Conservation (phyloP, 1,140 invertebrate species). For the Portunus trituberculatus region DNA sequence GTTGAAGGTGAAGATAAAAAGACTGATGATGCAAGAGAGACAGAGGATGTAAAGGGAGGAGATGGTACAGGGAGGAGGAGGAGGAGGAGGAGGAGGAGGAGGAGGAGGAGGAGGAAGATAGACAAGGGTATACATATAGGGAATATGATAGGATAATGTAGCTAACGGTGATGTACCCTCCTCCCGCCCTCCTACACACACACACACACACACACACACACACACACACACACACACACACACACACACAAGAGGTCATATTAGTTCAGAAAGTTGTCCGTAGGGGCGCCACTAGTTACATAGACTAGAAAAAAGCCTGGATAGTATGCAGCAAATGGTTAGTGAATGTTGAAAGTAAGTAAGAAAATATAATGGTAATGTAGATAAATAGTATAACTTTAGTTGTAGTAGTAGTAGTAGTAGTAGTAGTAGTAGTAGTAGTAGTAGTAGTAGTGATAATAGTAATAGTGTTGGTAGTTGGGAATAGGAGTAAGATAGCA, state of each 20-base stretch:
- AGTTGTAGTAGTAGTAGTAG: slow-evolving; percentile 13
- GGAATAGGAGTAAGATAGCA: neutral
- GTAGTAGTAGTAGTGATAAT: neutral
- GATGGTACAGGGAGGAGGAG: neutral
- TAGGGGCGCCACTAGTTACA: neutral
- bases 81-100: neutral
- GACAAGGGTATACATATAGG: neutral
- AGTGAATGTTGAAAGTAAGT: neutral
- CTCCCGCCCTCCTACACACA: neutral
- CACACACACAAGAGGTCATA: neutral
- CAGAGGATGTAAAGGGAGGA: neutral
- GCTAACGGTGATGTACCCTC: neutral
- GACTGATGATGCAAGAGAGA: neutral
- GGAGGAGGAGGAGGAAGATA: neutral
- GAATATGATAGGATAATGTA: slow-evolving; percentile 13
- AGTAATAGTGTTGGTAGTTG: neutral
- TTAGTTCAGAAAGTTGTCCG: neutral
- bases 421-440: neutral
- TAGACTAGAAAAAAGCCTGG: neutral
- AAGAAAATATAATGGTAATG: no score
- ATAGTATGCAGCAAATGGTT: neutral
- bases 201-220: neutral
- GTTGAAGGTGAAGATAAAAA: no score
- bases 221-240: no score
- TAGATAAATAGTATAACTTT: neutral